These are phyloP conservation scores for Lithobates pipiens DNA, from an alignment of 2,797 vertebrate genomes.

Conservation along the genomic window DNA sequence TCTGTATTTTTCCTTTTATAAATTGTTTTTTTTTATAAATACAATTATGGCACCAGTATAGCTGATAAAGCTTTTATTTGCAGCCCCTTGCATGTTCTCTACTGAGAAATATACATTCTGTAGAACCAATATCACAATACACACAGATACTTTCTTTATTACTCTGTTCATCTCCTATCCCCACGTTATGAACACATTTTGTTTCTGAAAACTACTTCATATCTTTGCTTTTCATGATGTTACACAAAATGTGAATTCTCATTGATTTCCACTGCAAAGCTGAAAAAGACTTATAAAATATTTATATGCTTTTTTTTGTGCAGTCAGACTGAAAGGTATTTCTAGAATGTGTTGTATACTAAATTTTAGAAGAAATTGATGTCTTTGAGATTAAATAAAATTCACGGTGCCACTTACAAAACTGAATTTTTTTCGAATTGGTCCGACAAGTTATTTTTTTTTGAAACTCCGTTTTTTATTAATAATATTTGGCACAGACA, in stretches of 20 bases:
- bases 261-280: slow-evolving; percentile 47
- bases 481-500: too few relatives aligned
- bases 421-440: background rate
- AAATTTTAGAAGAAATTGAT: background rate
- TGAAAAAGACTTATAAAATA: slow-evolving; percentile 43
- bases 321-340: slow-evolving; percentile 19
- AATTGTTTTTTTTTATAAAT: too few relatives aligned
- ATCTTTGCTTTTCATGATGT: slow-evolving; percentile 32
- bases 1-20: too few relatives aligned
- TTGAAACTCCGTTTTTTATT: too few relatives aligned
- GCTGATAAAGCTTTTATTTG: too few relatives aligned
- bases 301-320: slow-evolving; percentile 31
- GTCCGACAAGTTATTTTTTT: too few relatives aligned
- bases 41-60: too few relatives aligned
- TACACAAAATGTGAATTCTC: slow-evolving; percentile 30
- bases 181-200: background rate
- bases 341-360: slow-evolving; percentile 12
- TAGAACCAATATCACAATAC: background rate
- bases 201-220: background rate
- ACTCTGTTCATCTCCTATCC: background rate
- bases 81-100: too few relatives aligned
- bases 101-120: background rate
- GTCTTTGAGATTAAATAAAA: slow-evolving; percentile 11
- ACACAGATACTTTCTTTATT: background rate
- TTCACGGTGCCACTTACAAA: background rate